Evolutionary conservation across 2,797 vertebrate genomes (phyloP).

Genomic region (Gallinago stenura): DNA sequence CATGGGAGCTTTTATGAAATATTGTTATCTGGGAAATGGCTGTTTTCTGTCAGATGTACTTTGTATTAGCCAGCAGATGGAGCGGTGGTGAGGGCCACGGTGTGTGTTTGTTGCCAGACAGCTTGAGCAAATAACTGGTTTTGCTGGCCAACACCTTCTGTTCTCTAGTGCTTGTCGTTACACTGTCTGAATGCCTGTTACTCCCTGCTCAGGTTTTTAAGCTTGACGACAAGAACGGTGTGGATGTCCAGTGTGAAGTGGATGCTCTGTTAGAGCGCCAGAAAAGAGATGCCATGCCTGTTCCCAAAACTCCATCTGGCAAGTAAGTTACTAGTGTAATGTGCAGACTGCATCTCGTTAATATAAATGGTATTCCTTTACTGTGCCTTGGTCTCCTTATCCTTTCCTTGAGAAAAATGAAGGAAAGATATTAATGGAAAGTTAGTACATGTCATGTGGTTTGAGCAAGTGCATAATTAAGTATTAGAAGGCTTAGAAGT

Average conservation of each 20-base stretch:
- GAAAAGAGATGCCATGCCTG: constrained; percentile 85
- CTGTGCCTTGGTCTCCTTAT: background rate
- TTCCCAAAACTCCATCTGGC: constrained; percentile 82
- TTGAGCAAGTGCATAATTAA: background rate
- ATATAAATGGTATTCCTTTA: background rate
- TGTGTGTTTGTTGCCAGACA: background rate
- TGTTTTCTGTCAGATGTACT: background rate
- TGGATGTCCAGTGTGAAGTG: constrained; percentile 93
- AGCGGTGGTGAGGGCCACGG: rapidly evolving
- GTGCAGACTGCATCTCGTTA: background rate
- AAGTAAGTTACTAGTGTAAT: constrained; percentile 76
- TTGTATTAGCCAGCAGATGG: rapidly evolving
- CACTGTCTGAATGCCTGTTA: background rate
- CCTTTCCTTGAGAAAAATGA: background rate
- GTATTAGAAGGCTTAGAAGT: no score
- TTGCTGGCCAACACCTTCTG: background rate
- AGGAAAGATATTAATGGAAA: background rate
- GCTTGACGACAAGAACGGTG: constrained; percentile 93
- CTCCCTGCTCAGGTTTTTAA: constrained; percentile 88
- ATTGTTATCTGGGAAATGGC: background rate
- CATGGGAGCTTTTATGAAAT: background rate
- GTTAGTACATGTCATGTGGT: background rate
- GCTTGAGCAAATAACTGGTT: background rate
- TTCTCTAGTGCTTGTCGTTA: background rate
- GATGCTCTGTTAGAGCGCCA: constrained; percentile 94